These are phyloP conservation scores for Asobara japonica DNA, from an alignment of 1,140 invertebrate species.

Conservation along the genomic window DNA sequence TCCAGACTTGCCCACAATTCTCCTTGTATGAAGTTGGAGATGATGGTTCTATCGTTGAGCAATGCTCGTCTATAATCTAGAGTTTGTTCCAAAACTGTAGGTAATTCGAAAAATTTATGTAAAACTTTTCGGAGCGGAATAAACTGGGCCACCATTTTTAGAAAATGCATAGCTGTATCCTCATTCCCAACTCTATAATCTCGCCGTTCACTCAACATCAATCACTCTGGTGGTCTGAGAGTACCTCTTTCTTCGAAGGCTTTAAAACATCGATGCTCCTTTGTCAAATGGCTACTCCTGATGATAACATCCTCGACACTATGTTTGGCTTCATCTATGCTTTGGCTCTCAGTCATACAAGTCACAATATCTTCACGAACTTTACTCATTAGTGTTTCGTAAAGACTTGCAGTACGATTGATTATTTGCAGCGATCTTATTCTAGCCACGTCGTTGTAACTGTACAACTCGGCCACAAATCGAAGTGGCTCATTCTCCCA, in stretches of 20 bases:
- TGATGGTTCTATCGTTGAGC: slow-evolving; percentile 18
- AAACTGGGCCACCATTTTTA: slow-evolving; percentile 12
- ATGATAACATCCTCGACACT: too few species aligned
- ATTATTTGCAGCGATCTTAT: neutral
- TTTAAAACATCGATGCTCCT: neutral
- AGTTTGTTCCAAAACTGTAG: slow-evolving; percentile 8
- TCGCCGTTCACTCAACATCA: neutral
- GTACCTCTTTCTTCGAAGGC: neutral
- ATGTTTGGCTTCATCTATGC: too few species aligned
- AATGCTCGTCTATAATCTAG: neutral
- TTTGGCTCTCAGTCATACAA: too few species aligned
- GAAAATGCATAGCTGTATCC: neutral
- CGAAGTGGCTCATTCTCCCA: neutral
- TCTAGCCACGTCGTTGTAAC: neutral
- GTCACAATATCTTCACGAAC: too few species aligned
- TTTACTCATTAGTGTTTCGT: too few species aligned
- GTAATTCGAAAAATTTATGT: slow-evolving; percentile 34
- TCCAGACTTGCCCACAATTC: slow-evolving; percentile 3
- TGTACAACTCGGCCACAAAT: neutral
- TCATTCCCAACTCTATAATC: neutral
- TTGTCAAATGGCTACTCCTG: neutral
- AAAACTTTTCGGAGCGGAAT: slow-evolving; percentile 22
- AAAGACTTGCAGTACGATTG: neutral
- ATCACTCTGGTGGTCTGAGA: slow-evolving; percentile 20
- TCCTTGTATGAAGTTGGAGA: slow-evolving; percentile 45